These are phyloP conservation scores for Rafetus swinhoei DNA, from an alignment of 2,113 vertebrate species.

Conservation along the genomic window DNA sequence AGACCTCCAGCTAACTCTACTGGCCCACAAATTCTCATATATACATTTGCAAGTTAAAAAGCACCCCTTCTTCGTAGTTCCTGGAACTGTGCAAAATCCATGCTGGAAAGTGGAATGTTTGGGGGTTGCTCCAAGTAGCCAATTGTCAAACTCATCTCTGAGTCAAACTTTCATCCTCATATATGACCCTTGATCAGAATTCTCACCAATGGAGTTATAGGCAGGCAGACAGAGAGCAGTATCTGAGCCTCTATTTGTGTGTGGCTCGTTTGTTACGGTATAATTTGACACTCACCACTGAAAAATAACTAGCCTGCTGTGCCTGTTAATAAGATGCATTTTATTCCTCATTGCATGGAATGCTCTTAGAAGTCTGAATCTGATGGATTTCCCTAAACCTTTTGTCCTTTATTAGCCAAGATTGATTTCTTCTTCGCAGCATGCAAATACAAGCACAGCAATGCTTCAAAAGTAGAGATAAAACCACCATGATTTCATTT, in stretches of 20 bases:
- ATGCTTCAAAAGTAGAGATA: neutral
- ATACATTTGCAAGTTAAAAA: neutral
- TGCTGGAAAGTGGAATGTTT: neutral
- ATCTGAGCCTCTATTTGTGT: slow-evolving; percentile 39
- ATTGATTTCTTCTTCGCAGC: neutral
- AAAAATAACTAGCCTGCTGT: slow-evolving; percentile 19
- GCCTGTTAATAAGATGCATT: slow-evolving; percentile 39
- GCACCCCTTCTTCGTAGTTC: neutral
- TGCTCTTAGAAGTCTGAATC: slow-evolving; percentile 30
- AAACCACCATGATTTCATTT: neutral
- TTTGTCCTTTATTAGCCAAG: slow-evolving; percentile 24
- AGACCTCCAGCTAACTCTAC: neutral
- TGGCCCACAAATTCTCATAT: neutral
- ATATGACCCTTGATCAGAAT: neutral
- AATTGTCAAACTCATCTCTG: neutral
- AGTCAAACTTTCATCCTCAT: neutral
- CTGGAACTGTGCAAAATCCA: neutral
- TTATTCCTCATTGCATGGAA: slow-evolving; percentile 29
- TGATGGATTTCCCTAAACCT: slow-evolving; percentile 24
- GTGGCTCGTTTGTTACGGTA: neutral
- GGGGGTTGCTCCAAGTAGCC: neutral
- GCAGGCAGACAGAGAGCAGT: slow-evolving; percentile 29
- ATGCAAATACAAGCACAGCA: neutral
- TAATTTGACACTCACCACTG: neutral
- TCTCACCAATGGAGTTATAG: slow-evolving; percentile 1